phyloP scores from a whole-genome alignment of 30 jellyfish, hydroid and myxozoan species.

The Mastigias papua region DNA sequence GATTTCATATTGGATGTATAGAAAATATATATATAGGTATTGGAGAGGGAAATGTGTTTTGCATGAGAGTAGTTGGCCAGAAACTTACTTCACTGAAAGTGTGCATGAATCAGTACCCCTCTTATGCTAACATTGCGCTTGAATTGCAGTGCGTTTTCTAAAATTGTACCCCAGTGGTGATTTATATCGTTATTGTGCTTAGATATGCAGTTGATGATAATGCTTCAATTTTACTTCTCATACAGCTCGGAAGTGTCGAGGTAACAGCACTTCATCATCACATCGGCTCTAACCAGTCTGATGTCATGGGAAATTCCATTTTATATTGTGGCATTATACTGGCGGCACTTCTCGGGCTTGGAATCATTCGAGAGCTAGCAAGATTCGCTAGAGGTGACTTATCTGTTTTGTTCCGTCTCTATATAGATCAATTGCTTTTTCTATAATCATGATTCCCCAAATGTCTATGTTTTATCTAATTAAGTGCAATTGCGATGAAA shows the following conservation, averaged over 20 bases:
- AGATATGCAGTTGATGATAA: neutral
- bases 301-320: conserved; percentile 4
- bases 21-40: too few species aligned
- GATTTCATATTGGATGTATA: too few species aligned
- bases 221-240: neutral
- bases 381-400: conserved; percentile 34
- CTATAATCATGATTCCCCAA: too few species aligned
- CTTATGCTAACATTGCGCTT: neutral
- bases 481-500: too few species aligned
- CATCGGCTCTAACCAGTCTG: conserved; percentile 24
- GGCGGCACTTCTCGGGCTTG: conserved; percentile 12
- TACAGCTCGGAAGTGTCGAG: neutral
- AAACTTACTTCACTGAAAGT: neutral
- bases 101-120: neutral
- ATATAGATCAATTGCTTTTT: neutral
- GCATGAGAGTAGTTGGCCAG: neutral
- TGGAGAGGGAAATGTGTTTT: too few species aligned
- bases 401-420: too few species aligned
- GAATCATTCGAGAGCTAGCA: conserved; percentile 4
- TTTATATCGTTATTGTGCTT: neutral
- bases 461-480: too few species aligned
- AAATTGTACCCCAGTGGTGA: neutral
- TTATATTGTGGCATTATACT: conserved; percentile 18
- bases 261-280: neutral
- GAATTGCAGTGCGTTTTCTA: neutral